Evolutionary conservation across 2,888 invertebrate genomes (phyloP).

Genomic region (Drosophila tanythrix): DNA sequence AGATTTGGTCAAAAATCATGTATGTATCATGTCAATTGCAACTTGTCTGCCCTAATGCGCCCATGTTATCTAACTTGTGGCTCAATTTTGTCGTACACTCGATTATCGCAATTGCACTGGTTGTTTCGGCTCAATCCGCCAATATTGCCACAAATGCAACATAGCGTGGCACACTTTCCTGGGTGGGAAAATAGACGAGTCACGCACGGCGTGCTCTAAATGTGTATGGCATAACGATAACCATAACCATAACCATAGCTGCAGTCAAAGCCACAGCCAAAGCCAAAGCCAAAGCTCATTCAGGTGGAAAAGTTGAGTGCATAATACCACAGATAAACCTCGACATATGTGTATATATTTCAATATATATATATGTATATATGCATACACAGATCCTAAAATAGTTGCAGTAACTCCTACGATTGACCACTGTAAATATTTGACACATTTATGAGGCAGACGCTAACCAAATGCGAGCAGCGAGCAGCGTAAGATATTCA

Average conservation of each 20-base stretch:
- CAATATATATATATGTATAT: not conserved
- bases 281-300: slow-evolving; percentile 29
- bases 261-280: not conserved
- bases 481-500: slow-evolving; percentile 16
- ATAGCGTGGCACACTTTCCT: slow-evolving; percentile 40
- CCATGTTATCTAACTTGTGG: slow-evolving; percentile 24
- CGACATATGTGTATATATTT: slow-evolving; percentile 10
- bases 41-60: slow-evolving; percentile 9
- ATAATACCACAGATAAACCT: slow-evolving; percentile 49
- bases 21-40: slow-evolving; percentile 3
- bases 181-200: slow-evolving; percentile 57
- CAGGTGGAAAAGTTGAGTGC: slow-evolving; percentile 61
- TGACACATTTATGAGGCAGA: slow-evolving; percentile 56
- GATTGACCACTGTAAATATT: slow-evolving; percentile 45
- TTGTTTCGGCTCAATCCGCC: slow-evolving; percentile 19
- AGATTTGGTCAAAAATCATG: not conserved
- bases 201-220: slow-evolving; percentile 65
- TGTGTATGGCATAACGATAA: slow-evolving; percentile 50
- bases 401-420: not conserved
- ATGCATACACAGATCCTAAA: not conserved
- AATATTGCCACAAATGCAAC: slow-evolving; percentile 47
- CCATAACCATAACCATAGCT: not conserved
- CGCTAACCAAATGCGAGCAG: slow-evolving; percentile 51
- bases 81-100: not conserved
- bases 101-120: slow-evolving; percentile 14